A percentile compares a stretch with the other conserved stretches of the same genome.
Evolutionary conservation across 2,113 vertebrate species (phyloP).

Genomic region (Gambusia affinis): DNA sequence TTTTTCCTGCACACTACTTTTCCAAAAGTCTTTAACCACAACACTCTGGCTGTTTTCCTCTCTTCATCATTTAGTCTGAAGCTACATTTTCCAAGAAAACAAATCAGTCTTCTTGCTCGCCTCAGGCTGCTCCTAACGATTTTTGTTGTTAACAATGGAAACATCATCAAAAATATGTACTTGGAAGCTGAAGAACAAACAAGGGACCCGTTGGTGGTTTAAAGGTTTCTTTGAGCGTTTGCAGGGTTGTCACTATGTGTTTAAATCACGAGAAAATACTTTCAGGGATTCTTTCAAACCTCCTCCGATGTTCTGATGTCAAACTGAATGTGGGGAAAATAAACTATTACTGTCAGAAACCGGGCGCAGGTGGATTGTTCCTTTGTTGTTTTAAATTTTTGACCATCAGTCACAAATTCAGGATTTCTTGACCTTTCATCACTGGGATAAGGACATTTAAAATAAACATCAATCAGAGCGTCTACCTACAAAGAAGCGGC

Average conservation of each 20-base stretch:
- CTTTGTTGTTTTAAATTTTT: not conserved
- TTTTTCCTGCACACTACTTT: no score
- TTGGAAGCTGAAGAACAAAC: slow-evolving; percentile 59
- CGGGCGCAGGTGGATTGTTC: not conserved
- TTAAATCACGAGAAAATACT: slow-evolving; percentile 1
- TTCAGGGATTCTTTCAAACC: slow-evolving; percentile 8
- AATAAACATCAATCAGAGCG: slow-evolving; percentile 14
- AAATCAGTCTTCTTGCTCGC: not conserved
- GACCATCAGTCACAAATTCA: not conserved
- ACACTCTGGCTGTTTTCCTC: no score
- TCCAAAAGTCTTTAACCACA: no score
- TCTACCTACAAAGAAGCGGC: slow-evolving; percentile 7
- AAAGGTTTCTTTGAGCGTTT: not conserved
- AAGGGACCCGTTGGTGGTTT: slow-evolving; percentile 46
- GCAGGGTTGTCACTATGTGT: slow-evolving; percentile 7
- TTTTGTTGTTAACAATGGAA: not conserved
- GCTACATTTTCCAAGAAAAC: no score
- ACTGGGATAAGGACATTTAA: slow-evolving; percentile 14
- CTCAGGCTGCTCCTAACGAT: not conserved
- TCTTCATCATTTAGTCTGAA: no score
- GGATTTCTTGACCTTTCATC: slow-evolving; percentile 11
- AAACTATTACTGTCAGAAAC: not conserved
- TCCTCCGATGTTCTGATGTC: not conserved
- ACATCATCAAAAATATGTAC: slow-evolving; percentile 45
- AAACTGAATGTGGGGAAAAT: slow-evolving; percentile 8